These are phyloP conservation scores for Porphyrio hochstetteri DNA, from an alignment of 2,113 vertebrate species.

Conservation along the genomic window DNA sequence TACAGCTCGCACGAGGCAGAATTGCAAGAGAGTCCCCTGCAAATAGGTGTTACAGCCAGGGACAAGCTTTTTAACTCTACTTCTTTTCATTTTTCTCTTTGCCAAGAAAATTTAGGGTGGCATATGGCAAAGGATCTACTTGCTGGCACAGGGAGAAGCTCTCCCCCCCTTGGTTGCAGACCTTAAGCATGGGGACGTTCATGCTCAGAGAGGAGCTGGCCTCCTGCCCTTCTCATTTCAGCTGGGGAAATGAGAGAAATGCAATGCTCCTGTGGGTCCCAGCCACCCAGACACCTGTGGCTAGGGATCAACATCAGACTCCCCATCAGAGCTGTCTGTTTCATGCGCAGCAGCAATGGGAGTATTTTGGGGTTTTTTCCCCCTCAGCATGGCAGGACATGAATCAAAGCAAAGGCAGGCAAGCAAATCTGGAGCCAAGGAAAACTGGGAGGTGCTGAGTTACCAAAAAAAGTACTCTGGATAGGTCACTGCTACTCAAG, in stretches of 20 bases:
- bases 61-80: not conserved
- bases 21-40: not conserved
- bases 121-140: not conserved
- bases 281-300: not conserved
- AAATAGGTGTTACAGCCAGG: not conserved
- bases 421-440: not conserved
- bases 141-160: not conserved
- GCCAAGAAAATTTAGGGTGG: not conserved
- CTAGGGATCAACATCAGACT: not conserved
- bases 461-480: conserved; percentile 1
- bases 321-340: not conserved
- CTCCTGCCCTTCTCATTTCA: not conserved
- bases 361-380: not conserved
- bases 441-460: conserved; percentile 17
- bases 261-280: fast-evolving
- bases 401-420: not conserved
- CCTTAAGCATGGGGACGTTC: not conserved
- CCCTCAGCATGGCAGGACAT: not conserved
- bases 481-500: not conserved
- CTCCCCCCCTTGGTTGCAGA: not conserved
- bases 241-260: not conserved
- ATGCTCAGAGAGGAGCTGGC: not conserved
- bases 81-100: not conserved
- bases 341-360: not conserved
- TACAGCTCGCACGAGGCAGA: not conserved